Percentiles rank a stretch among this genome's conserved stretches.
phyloP scores from a whole-genome alignment of 1,140 invertebrate species.

The Microplitis demolitor region DNA sequence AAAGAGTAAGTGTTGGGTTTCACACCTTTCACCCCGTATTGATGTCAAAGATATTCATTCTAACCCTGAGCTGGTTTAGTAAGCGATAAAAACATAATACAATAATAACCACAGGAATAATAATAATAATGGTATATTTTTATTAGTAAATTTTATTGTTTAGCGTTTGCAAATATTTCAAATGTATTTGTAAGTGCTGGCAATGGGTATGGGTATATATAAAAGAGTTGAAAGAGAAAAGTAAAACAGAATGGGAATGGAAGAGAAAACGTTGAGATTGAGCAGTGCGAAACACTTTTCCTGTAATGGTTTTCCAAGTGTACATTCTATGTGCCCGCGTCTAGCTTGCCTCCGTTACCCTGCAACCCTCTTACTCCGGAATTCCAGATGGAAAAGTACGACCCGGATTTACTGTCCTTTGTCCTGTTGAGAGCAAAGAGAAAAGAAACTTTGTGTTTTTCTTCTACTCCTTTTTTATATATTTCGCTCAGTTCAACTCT shows the following conservation, averaged over 20 bases:
- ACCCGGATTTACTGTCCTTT: constrained; percentile 6
- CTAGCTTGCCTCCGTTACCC: no score
- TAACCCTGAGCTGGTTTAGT: neutral
- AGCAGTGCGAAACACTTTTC: constrained; percentile 4
- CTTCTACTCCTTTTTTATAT: neutral
- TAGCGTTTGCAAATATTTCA: no score
- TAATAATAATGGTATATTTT: no score
- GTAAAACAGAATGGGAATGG: no score
- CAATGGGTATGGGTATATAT: no score
- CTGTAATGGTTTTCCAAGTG: constrained; percentile 6
- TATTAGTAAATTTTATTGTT: no score
- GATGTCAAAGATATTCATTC: neutral
- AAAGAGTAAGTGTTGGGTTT: neutral
- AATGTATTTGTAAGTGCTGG: no score
- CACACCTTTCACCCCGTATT: neutral
- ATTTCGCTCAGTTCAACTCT: neutral
- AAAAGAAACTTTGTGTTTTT: neutral
- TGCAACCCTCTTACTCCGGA: neutral
- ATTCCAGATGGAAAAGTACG: constrained; percentile 6
- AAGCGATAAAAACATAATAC: no score
- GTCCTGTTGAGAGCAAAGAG: neutral
- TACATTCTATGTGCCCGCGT: neutral
- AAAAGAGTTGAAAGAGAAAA: no score
- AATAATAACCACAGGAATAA: no score
- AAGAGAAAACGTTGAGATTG: neutral